Evolutionary conservation across 2,113 vertebrate genomes (phyloP).

Genomic region (Oreochromis spilurus): DNA sequence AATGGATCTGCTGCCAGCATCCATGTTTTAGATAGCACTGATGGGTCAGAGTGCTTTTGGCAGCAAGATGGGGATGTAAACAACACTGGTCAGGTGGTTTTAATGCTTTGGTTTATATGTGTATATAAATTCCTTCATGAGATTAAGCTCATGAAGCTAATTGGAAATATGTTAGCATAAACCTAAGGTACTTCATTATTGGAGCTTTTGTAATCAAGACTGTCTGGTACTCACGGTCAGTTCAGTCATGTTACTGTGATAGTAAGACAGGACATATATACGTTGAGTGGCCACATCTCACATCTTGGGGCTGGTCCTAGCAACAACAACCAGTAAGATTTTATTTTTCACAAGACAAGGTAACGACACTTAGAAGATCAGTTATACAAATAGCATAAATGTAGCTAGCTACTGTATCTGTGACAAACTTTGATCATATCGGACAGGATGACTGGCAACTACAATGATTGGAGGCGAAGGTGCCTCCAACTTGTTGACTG

Average conservation of each 20-base stretch:
- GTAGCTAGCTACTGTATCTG: not conserved
- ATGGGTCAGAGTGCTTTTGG: not conserved
- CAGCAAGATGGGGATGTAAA: not conserved
- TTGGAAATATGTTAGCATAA: not conserved
- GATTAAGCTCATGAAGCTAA: not conserved
- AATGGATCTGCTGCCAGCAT: not conserved
- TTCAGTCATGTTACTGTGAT: not conserved
- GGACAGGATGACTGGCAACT: not conserved
- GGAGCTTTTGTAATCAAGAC: not conserved
- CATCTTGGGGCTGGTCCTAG: not conserved
- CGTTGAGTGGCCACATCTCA: not conserved
- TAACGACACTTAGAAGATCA: not conserved
- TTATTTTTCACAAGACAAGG: not conserved
- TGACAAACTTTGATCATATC: not conserved
- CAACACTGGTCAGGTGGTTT: rapidly evolving
- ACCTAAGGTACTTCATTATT: not conserved
- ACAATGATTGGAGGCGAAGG: not conserved
- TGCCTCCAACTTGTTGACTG: not conserved
- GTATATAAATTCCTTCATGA: not conserved
- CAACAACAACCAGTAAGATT: not conserved
- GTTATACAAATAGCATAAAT: not conserved
- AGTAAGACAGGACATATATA: not conserved
- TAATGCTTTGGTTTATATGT: not conserved
- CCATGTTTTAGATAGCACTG: not conserved
- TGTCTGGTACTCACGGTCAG: rapidly evolving